A percentile compares a stretch with the other conserved stretches of the same genome.
Conservation (phyloP, 2,888 invertebrate species). For the Drosophila crucigera region DNA sequence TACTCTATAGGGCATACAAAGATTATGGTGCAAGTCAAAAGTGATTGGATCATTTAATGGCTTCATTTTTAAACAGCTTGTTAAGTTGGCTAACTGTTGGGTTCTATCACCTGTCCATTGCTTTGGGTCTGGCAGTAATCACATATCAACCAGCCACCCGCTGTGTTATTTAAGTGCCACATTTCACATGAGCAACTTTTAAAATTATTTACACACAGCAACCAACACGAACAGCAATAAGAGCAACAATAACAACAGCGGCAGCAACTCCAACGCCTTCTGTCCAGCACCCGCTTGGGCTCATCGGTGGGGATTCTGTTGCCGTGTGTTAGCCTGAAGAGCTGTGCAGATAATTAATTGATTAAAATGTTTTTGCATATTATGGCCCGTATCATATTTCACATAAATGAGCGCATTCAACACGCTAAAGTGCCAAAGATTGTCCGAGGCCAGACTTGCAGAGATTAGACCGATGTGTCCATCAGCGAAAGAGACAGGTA, state of each 20-base stretch:
- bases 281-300: constrained; percentile 28
- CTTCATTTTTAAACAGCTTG: constrained; percentile 15
- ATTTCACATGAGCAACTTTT: constrained; percentile 79
- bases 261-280: constrained; percentile 31
- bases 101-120: constrained; percentile 24
- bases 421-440: constrained; percentile 81
- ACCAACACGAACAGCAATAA: constrained; percentile 31
- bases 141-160: constrained; percentile 62
- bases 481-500: constrained; percentile 21
- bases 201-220: constrained; percentile 75
- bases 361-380: constrained; percentile 83
- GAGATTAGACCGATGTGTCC: constrained; percentile 52
- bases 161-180: constrained; percentile 78
- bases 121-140: constrained; percentile 32
- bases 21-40: constrained; percentile 12
- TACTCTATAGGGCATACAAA: not conserved
- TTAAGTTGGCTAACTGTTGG: constrained; percentile 20
- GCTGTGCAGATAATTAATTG: constrained; percentile 82
- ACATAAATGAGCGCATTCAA: constrained; percentile 81
- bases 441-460: constrained; percentile 43
- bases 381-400: constrained; percentile 83
- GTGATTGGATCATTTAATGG: constrained; percentile 35
- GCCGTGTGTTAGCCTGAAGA: constrained; percentile 43
- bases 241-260: constrained; percentile 13
- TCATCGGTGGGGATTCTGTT: constrained; percentile 22